These are phyloP conservation scores for Lampropteryx suffumata DNA, from an alignment of 2,888 invertebrate species.

Conservation along the genomic window DNA sequence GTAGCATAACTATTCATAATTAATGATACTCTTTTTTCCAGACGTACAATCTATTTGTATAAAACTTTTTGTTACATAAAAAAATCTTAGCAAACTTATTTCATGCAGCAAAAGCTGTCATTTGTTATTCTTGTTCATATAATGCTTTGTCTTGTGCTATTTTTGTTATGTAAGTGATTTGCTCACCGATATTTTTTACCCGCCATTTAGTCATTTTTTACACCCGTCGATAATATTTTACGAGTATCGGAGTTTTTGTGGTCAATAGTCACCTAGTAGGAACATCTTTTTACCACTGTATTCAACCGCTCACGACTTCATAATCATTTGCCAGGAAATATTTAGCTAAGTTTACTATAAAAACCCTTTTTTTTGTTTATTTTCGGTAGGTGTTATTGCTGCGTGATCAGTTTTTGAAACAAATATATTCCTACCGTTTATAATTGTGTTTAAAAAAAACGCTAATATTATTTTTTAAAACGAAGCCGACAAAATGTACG, in stretches of 20 bases:
- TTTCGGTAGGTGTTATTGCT: slow-evolving; percentile 19
- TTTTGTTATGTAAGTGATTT: slow-evolving; percentile 2
- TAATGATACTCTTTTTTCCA: too few relatives aligned
- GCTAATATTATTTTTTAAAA: too few relatives aligned
- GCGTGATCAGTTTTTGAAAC: slow-evolving; percentile 19
- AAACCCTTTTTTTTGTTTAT: slow-evolving; percentile 29
- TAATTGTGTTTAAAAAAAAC: neutral
- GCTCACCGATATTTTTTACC: slow-evolving; percentile 8
- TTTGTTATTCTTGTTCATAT: too few relatives aligned
- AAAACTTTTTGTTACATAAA: too few relatives aligned
- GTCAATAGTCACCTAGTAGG: slow-evolving; percentile 11
- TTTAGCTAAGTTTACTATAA: slow-evolving; percentile 15
- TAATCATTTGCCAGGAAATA: slow-evolving; percentile 28
- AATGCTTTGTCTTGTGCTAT: neutral
- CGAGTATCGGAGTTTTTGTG: slow-evolving; percentile 15
- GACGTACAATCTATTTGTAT: too few relatives aligned
- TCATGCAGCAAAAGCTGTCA: too few relatives aligned
- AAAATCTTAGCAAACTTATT: too few relatives aligned
- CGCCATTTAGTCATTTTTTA: neutral
- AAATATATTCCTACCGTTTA: slow-evolving; percentile 24
- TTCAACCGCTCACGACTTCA: slow-evolving; percentile 23
- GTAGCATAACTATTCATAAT: too few relatives aligned
- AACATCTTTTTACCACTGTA: slow-evolving; percentile 22
- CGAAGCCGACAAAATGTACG: too few relatives aligned
- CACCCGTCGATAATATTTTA: neutral